These are phyloP conservation scores for Discoglossus pictus DNA, from an alignment of 2,797 vertebrate species.

Conservation along the genomic window DNA sequence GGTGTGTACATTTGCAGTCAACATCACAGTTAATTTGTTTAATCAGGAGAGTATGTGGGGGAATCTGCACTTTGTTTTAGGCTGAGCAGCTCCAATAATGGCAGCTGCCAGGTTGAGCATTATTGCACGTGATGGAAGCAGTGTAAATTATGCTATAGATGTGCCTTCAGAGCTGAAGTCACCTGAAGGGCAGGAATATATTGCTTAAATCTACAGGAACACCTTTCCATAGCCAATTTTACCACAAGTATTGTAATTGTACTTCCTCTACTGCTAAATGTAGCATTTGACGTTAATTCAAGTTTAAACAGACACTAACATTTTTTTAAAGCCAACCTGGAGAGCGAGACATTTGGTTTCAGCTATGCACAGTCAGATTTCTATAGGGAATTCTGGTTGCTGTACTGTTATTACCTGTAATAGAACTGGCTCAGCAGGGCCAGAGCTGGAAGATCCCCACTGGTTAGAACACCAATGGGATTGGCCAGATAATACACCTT, in stretches of 20 bases:
- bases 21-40: constrained; percentile 86
- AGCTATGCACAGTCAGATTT: too few species aligned
- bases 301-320: too few species aligned
- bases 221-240: constrained; percentile 42
- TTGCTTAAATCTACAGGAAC: constrained; percentile 29
- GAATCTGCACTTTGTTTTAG: constrained; percentile 75
- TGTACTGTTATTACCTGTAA: too few species aligned
- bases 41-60: constrained; percentile 82
- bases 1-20: constrained; percentile 74
- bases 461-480: too few species aligned
- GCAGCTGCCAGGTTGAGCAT: constrained; percentile 73
- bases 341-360: too few species aligned
- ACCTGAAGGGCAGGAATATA: constrained; percentile 52
- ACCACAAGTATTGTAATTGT: constrained; percentile 33
- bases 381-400: too few species aligned
- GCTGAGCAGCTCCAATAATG: constrained; percentile 68
- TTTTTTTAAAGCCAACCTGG: too few species aligned
- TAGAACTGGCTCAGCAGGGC: too few species aligned
- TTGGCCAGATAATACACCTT: too few species aligned
- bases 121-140: constrained; percentile 52
- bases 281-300: too few species aligned
- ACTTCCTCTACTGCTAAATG: too few species aligned
- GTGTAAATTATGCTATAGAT: constrained; percentile 65
- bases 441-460: too few species aligned
- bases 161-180: constrained; percentile 55